Evolutionary conservation across 2,113 vertebrate genomes (phyloP).

Genomic region (Protobothrops flavoviridis): DNA sequence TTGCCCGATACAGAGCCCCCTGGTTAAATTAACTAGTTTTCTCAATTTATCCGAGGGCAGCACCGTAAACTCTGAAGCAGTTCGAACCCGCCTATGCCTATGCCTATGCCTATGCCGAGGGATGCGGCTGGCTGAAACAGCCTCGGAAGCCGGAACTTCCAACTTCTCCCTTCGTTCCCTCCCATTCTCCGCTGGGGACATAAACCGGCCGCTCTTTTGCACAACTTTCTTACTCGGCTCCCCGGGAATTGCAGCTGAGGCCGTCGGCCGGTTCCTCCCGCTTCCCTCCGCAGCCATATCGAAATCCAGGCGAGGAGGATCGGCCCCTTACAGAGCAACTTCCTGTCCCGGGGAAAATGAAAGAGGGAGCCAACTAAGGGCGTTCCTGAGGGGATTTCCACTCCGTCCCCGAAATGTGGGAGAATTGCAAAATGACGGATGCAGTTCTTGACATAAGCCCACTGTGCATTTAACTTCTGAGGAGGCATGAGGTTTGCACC

Average conservation of each 20-base stretch:
- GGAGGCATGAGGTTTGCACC: background rate
- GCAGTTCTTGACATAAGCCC: background rate
- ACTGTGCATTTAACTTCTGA: background rate
- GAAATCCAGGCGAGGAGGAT: background rate
- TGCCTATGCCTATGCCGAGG: background rate
- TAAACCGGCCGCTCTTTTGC: background rate
- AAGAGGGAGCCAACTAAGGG: background rate
- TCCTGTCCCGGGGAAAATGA: background rate
- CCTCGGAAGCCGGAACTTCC: background rate
- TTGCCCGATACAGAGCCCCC: background rate
- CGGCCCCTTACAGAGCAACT: background rate
- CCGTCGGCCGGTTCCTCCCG: background rate
- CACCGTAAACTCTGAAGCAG: background rate
- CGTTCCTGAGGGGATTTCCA: background rate
- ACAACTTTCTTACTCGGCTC: background rate
- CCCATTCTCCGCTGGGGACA: background rate
- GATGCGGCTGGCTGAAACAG: background rate
- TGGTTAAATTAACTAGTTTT: background rate
- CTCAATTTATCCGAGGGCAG: background rate
- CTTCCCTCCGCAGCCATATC: background rate
- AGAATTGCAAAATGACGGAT: background rate
- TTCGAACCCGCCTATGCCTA: background rate
- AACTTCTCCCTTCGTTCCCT: background rate
- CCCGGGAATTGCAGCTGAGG: background rate
- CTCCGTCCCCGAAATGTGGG: background rate